phyloP scores from a whole-genome alignment of 2,888 invertebrate species.

The Panzeria rudis region DNA sequence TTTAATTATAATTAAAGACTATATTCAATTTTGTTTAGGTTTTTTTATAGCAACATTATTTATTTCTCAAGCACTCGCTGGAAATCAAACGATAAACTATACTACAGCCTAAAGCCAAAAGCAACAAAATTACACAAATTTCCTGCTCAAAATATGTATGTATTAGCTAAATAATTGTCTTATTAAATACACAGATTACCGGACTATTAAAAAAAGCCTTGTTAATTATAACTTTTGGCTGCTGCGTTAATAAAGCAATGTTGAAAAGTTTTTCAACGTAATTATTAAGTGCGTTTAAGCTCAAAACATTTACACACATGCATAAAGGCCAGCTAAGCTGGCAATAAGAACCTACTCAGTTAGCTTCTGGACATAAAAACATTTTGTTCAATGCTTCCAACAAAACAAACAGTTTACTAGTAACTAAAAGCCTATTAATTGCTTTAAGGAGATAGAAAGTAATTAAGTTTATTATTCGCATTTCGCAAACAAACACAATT shows the following conservation, averaged over 20 bases:
- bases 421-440: slow-evolving; percentile 6
- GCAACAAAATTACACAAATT: no score
- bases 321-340: slow-evolving; percentile 12
- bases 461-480: neutral
- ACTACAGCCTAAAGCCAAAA: no score
- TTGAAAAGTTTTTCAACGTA: neutral
- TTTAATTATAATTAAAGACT: no score
- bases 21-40: no score
- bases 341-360: neutral
- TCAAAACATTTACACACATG: neutral
- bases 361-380: slow-evolving; percentile 7
- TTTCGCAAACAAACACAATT: slow-evolving; percentile 7
- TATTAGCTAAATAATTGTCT: no score
- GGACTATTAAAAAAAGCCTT: neutral
- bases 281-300: neutral
- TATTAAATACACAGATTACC: neutral
- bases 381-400: neutral
- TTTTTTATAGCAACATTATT: no score
- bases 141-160: no score
- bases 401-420: neutral
- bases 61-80: no score
- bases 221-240: neutral
- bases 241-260: neutral
- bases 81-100: no score
- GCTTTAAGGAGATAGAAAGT: neutral